A percentile compares a stretch with the other conserved stretches of the same genome.
phyloP scores from a whole-genome alignment of 2,888 invertebrate genomes.

The Patella depressa region DNA sequence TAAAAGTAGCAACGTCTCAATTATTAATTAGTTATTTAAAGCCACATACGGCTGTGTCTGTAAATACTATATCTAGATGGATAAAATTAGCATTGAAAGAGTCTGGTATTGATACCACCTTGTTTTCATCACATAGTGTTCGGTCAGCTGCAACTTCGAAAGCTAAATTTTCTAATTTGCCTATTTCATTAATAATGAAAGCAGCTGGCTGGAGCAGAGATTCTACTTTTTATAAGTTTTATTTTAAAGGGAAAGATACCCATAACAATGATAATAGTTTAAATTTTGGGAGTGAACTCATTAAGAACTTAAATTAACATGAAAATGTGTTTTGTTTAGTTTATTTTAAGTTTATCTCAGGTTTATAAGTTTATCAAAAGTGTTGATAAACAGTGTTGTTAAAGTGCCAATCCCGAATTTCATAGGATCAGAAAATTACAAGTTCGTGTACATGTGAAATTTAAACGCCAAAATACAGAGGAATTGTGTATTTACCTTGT shows the following conservation, averaged over 20 bases:
- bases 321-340: too few relatives aligned
- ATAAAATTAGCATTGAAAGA: neutral
- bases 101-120: slow-evolving; percentile 10
- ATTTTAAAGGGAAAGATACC: neutral
- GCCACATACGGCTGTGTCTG: slow-evolving; percentile 9
- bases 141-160: slow-evolving; percentile 6
- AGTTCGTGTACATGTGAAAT: too few relatives aligned
- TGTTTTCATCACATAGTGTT: neutral
- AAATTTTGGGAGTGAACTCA: too few relatives aligned
- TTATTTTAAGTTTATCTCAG: too few relatives aligned
- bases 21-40: slow-evolving; percentile 14
- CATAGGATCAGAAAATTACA: too few relatives aligned
- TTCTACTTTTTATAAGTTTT: slow-evolving; percentile 14
- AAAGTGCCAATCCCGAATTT: too few relatives aligned
- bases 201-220: slow-evolving; percentile 1
- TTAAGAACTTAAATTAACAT: too few relatives aligned
- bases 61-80: slow-evolving; percentile 16
- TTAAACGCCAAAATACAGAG: too few relatives aligned
- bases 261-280: too few relatives aligned
- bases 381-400: too few relatives aligned
- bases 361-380: too few relatives aligned
- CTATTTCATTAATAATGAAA: neutral
- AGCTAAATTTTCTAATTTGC: neutral
- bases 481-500: too few relatives aligned
- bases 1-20: neutral